Conservation (phyloP, 2,888 invertebrate species). For the Synergus itoensis region DNA sequence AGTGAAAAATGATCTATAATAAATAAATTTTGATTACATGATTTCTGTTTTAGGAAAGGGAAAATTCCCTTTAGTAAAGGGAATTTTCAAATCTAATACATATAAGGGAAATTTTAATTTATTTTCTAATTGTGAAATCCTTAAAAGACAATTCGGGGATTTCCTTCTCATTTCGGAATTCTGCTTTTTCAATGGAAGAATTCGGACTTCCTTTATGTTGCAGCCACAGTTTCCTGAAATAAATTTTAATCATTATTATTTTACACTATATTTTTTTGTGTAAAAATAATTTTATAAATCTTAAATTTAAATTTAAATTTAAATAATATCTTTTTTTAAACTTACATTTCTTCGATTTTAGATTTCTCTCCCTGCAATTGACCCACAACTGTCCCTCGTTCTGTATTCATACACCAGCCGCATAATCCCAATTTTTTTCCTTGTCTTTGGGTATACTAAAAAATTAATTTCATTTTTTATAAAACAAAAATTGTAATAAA, state of each 20-base stretch:
- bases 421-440: constrained; percentile 82
- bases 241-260: constrained; percentile 33
- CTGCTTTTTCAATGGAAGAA: constrained; percentile 86
- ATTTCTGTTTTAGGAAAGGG: background rate
- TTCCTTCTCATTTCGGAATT: constrained; percentile 83
- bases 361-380: constrained; percentile 82
- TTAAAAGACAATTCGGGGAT: constrained; percentile 79
- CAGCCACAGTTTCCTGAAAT: constrained; percentile 81
- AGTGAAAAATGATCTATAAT: background rate
- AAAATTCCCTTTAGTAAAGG: too few species aligned
- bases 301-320: too few species aligned
- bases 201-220: constrained; percentile 86
- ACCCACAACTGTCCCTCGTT: constrained; percentile 84
- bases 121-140: constrained; percentile 79
- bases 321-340: too few species aligned
- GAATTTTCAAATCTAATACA: background rate
- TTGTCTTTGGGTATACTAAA: constrained; percentile 84
- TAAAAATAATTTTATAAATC: constrained; percentile 16
- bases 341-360: constrained; percentile 83
- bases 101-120: background rate
- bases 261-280: constrained; percentile 41
- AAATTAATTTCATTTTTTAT: constrained; percentile 17
- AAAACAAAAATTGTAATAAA: background rate
- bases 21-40: background rate
- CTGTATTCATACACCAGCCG: constrained; percentile 88